phyloP scores from a whole-genome alignment of 2,888 invertebrate species.

The Hetaerina titia region DNA sequence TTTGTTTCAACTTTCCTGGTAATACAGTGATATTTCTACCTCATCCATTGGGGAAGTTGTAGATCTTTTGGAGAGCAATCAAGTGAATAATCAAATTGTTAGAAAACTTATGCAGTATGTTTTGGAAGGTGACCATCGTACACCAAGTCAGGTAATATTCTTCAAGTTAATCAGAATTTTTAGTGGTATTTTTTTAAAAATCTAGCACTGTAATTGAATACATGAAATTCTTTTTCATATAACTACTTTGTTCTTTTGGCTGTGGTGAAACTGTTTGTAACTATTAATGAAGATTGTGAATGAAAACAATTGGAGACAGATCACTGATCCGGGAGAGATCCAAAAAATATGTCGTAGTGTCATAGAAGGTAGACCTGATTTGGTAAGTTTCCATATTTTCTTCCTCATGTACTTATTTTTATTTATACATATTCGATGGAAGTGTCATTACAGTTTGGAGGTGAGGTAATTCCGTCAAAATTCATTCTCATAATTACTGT shows the following conservation, averaged over 20 bases:
- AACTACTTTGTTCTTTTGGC: slow-evolving; percentile 62
- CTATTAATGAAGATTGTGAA: slow-evolving; percentile 79
- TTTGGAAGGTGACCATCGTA: slow-evolving; percentile 75
- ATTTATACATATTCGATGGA: not conserved
- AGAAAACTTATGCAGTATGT: slow-evolving; percentile 79
- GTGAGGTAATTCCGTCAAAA: not conserved
- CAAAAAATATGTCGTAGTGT: slow-evolving; percentile 81
- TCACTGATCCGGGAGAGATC: slow-evolving; percentile 82
- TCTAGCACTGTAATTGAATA: not conserved
- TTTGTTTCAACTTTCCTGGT: not conserved
- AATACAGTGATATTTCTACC: slow-evolving; percentile 77
- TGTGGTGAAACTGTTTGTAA: slow-evolving; percentile 68
- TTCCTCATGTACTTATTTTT: not conserved
- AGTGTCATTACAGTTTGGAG: not conserved
- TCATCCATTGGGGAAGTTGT: slow-evolving; percentile 82
- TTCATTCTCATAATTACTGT: not conserved
- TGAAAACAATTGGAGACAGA: slow-evolving; percentile 83
- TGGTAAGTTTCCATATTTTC: slow-evolving; percentile 77
- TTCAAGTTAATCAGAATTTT: not conserved
- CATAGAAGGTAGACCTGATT: slow-evolving; percentile 83
- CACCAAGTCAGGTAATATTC: slow-evolving; percentile 76
- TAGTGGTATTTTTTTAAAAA: not conserved
- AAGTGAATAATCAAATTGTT: slow-evolving; percentile 83
- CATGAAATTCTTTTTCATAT: slow-evolving; percentile 45
- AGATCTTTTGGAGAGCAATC: slow-evolving; percentile 80